Evolutionary conservation across 2,888 invertebrate species (phyloP).

Genomic region (Lydus trimaculatus): DNA sequence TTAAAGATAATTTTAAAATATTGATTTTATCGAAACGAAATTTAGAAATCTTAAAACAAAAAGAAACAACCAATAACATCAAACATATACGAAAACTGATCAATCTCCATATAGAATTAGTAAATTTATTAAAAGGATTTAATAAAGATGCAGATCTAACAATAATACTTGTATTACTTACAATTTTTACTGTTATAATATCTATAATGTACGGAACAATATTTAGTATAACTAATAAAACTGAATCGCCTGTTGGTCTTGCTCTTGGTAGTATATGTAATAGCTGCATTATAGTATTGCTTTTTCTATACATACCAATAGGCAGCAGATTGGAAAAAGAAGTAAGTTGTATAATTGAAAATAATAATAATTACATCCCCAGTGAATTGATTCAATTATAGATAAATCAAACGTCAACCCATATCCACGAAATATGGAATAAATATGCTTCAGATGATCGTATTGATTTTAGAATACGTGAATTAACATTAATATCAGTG

Average conservation of each 20-base stretch:
- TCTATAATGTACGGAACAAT: neutral
- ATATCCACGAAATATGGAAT: neutral
- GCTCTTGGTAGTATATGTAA: no score
- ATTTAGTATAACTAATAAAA: neutral
- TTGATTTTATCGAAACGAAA: neutral
- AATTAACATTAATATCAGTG: neutral
- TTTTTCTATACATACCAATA: neutral
- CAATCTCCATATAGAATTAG: neutral
- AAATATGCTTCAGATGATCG: neutral
- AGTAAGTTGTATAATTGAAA: neutral
- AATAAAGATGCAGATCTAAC: neutral
- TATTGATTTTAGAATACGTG: neutral
- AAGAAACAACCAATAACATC: neutral
- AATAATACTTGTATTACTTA: neutral
- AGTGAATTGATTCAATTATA: no score
- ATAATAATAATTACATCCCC: neutral
- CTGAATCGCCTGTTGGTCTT: neutral
- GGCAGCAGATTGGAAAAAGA: neutral
- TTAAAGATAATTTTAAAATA: neutral
- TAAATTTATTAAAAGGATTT: neutral
- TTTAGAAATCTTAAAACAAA: neutral
- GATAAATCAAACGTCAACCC: neutral
- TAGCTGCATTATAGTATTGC: no score
- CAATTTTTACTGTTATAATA: neutral
- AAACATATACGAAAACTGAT: neutral